Evolutionary conservation across 2,113 vertebrate species (phyloP).

Genomic region (Periophthalmodon schlosseri): DNA sequence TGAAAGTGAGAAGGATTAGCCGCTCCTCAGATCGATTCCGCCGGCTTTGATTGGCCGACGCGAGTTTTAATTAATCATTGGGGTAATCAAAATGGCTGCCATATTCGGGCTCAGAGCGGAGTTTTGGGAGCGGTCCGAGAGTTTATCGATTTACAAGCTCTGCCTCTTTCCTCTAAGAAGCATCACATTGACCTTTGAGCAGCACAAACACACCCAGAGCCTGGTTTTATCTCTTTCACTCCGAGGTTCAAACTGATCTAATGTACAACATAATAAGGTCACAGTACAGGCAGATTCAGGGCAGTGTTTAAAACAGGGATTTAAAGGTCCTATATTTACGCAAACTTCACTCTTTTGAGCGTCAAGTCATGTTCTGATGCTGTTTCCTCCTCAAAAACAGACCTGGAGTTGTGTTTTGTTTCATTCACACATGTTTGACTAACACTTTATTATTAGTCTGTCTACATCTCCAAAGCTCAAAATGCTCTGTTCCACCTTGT

Average conservation of each 20-base stretch:
- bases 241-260: background rate
- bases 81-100: conserved; percentile 65
- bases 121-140: conserved; percentile 53
- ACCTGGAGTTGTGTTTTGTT: no score
- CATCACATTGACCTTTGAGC: conserved; percentile 60
- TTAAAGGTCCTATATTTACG: background rate
- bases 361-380: no score
- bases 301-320: no score
- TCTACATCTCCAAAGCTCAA: no score
- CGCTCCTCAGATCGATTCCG: conserved; percentile 36
- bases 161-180: conserved; percentile 43
- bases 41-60: conserved; percentile 54
- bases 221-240: conserved; percentile 25
- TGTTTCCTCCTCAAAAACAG: no score
- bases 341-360: no score
- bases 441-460: no score
- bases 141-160: conserved; percentile 64
- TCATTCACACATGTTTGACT: no score
- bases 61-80: conserved; percentile 68
- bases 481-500: no score
- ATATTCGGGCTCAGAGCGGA: conserved; percentile 51
- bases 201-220: conserved; percentile 37
- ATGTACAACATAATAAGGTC: background rate
- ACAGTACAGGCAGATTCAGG: no score
- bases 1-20: conserved; percentile 42